These are phyloP conservation scores for Boulengeromyrus knoepffleri DNA, from an alignment of 2,113 vertebrate genomes.

Conservation along the genomic window DNA sequence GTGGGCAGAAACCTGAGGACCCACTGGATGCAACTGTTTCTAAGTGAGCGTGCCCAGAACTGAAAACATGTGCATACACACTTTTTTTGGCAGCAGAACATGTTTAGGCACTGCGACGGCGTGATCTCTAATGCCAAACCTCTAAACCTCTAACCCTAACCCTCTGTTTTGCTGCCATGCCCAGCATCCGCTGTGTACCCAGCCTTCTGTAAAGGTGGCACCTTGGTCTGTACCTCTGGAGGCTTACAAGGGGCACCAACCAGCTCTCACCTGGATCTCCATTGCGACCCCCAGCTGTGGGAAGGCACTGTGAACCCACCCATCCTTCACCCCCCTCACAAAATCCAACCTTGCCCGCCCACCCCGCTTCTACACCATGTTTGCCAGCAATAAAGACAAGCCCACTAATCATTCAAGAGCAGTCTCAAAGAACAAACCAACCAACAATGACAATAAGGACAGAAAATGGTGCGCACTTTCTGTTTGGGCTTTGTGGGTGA, in stretches of 20 bases:
- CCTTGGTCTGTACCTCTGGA: not conserved
- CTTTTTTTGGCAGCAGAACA: not conserved
- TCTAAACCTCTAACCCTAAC: not conserved
- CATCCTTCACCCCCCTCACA: not conserved
- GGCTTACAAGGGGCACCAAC: not conserved
- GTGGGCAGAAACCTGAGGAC: not conserved
- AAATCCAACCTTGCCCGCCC: not conserved
- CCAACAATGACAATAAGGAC: not conserved
- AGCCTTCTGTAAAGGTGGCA: not conserved
- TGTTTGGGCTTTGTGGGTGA: slow-evolving; percentile 16
- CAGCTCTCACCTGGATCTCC: not conserved
- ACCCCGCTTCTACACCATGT: not conserved
- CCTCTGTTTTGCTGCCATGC: not conserved
- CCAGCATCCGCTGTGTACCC: not conserved
- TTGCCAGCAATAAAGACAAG: not conserved
- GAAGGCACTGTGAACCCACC: not conserved
- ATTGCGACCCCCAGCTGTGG: not conserved
- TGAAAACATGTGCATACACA: not conserved
- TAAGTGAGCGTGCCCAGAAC: not conserved
- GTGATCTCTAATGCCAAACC: not conserved
- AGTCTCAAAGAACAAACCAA: not conserved
- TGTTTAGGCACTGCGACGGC: not conserved
- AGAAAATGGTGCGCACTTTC: not conserved
- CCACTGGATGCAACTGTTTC: not conserved
- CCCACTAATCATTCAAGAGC: not conserved